A percentile compares a stretch with the other conserved stretches of the same genome.
These are phyloP conservation scores for Cremastinae sp. DNA, from an alignment of 2,888 invertebrate species.

Conservation along the genomic window DNA sequence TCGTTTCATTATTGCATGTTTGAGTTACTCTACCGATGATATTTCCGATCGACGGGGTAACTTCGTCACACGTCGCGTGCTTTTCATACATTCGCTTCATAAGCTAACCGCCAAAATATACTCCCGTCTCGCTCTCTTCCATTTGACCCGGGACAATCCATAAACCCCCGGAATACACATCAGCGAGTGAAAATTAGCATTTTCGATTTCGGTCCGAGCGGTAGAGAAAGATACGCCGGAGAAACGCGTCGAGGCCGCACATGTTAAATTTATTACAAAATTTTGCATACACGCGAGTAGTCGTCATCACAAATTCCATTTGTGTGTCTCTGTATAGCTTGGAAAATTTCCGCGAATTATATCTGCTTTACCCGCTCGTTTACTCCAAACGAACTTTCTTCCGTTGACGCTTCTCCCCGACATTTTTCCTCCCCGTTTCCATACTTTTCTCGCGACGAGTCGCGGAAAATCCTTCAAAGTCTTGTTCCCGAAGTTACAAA, in stretches of 20 bases:
- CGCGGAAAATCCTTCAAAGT: neutral
- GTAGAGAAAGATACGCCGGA: conserved; percentile 1
- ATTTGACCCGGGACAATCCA: conserved; percentile 37
- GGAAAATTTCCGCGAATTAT: conserved; percentile 9
- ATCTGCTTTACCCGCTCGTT: conserved; percentile 60
- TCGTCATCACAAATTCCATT: conserved; percentile 42
- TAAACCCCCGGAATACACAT: conserved; percentile 25
- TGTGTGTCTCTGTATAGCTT: conserved; percentile 23
- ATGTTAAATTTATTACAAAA: conserved; percentile 54
- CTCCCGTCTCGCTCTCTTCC: neutral
- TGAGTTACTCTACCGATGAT: conserved; percentile 26
- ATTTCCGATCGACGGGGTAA: conserved; percentile 27
- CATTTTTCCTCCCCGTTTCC: conserved; percentile 6
- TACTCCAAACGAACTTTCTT: conserved; percentile 73
- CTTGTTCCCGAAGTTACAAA: conserved; percentile 49
- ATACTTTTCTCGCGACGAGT: conserved; percentile 10
- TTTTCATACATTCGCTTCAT: conserved; percentile 41
- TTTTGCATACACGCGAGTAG: conserved; percentile 47
- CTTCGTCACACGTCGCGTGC: conserved; percentile 17
- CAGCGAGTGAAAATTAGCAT: conserved; percentile 57
- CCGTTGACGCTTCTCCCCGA: conserved; percentile 37
- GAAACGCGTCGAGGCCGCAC: conserved; percentile 19
- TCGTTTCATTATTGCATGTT: conserved; percentile 28
- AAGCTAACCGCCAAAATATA: conserved; percentile 44
- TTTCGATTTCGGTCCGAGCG: conserved; percentile 26